Percentiles rank a stretch among this genome's conserved stretches.
Evolutionary conservation across 2,113 vertebrate genomes (phyloP).

Genomic region (Otolemur garnettii): DNA sequence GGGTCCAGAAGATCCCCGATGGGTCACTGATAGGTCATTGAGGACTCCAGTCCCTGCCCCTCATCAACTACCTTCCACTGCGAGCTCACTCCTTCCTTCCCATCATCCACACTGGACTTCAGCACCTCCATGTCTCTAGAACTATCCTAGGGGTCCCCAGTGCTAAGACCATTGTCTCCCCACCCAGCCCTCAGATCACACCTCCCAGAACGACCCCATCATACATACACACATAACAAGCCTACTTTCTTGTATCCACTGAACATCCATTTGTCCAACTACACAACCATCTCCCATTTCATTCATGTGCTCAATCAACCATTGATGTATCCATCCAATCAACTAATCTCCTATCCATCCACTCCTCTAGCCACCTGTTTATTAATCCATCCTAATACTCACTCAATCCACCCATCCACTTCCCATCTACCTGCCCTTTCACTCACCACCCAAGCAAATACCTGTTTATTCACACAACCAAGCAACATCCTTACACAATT

Average conservation of each 20-base stretch:
- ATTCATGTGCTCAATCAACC: neutral
- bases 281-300: neutral
- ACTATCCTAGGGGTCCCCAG: neutral
- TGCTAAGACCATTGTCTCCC: neutral
- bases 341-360: neutral
- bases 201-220: neutral
- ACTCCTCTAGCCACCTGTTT: neutral
- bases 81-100: neutral
- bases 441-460: neutral
- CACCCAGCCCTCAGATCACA: neutral
- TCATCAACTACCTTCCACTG: neutral
- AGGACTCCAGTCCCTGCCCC: neutral
- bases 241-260: neutral
- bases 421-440: neutral
- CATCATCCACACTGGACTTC: neutral
- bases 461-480: neutral
- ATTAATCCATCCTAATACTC: neutral
- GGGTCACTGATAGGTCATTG: conserved; percentile 26
- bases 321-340: neutral
- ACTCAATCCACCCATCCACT: neutral
- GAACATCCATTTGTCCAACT: neutral
- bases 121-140: neutral
- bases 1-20: conserved; percentile 12
- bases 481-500: neutral
- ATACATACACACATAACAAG: neutral